Conservation (phyloP, 2,113 vertebrate genomes). For the Malurus alboscapulatus region DNA sequence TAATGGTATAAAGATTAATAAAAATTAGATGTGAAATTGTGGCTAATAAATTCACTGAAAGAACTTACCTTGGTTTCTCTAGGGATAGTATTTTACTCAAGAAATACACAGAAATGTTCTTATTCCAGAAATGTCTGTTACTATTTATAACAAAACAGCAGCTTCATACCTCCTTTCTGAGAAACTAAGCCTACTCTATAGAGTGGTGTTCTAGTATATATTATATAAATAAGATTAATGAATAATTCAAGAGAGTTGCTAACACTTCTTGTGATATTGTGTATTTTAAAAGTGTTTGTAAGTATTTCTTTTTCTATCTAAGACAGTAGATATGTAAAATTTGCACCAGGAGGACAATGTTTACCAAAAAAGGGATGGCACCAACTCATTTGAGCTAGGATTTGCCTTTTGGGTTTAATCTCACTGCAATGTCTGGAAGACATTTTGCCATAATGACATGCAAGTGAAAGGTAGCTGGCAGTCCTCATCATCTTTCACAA, state of each 20-base stretch:
- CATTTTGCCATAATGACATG: background rate
- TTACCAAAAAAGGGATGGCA: background rate
- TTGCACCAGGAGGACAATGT: background rate
- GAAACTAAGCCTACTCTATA: background rate
- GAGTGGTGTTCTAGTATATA: background rate
- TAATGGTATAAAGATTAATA: background rate
- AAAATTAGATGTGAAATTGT: background rate
- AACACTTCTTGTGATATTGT: background rate
- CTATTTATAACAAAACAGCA: background rate
- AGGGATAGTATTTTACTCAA: background rate
- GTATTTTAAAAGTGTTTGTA: background rate
- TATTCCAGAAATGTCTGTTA: background rate
- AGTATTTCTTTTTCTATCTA: background rate
- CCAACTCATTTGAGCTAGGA: background rate
- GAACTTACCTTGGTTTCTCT: background rate
- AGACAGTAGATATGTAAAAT: background rate
- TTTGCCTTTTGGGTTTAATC: background rate
- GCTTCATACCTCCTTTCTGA: background rate
- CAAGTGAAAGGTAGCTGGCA: background rate
- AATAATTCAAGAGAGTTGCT: background rate
- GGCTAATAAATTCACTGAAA: background rate
- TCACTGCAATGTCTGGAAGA: background rate
- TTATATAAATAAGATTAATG: background rate
- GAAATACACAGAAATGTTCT: background rate
- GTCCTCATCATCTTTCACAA: background rate